phyloP scores from a whole-genome alignment of 2,113 vertebrate species.

The Donacobius atricapilla region DNA sequence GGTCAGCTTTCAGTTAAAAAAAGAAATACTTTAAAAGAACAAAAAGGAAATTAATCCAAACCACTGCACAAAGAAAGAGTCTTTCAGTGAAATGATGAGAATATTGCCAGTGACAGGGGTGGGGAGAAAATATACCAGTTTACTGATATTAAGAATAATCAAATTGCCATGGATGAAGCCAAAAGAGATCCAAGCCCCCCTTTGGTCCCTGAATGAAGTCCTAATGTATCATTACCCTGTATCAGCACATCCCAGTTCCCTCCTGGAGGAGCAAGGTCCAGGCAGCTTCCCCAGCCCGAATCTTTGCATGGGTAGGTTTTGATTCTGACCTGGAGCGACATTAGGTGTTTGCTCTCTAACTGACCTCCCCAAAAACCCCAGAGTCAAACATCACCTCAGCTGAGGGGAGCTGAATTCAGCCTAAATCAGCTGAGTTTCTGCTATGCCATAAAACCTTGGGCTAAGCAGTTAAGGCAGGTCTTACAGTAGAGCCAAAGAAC shows the following conservation, averaged over 20 bases:
- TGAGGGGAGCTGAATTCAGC: neutral
- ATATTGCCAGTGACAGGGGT: neutral
- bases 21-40: neutral
- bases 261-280: neutral
- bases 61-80: neutral
- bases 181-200: neutral
- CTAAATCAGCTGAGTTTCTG: neutral
- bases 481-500: neutral
- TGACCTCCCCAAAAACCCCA: neutral
- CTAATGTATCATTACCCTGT: neutral
- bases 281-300: neutral
- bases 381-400: neutral
- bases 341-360: neutral
- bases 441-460: neutral
- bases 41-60: conserved; percentile 12
- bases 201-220: neutral
- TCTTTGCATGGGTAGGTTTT: neutral
- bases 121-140: neutral
- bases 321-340: neutral
- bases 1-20: conserved; percentile 30
- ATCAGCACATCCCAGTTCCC: accelerated
- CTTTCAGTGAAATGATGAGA: neutral
- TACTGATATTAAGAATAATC: neutral
- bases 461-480: neutral
- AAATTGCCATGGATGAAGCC: neutral